Conservation (phyloP, 2,797 vertebrate genomes). For the Smutsia gigantea region DNA sequence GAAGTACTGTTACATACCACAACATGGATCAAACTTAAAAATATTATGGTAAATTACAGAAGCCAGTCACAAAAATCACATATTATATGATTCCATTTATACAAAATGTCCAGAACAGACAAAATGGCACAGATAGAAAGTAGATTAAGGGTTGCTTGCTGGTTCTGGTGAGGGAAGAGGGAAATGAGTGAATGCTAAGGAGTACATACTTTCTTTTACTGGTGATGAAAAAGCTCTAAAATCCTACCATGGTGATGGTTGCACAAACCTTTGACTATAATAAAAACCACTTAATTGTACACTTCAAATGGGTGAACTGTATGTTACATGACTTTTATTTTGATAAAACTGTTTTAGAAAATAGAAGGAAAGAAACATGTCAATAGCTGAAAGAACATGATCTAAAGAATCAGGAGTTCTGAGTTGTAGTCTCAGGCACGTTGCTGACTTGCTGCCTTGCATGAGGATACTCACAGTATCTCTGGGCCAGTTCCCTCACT, state of each 20-base stretch:
- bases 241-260: background rate
- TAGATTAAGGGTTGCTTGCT: background rate
- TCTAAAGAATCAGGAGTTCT: conserved; percentile 1
- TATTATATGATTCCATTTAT: conserved; percentile 15
- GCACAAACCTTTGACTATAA: background rate
- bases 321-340: background rate
- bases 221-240: conserved; percentile 12
- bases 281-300: background rate
- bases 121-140: background rate
- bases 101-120: background rate
- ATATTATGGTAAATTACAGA: background rate
- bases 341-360: background rate
- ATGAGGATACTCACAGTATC: background rate
- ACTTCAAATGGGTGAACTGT: background rate
- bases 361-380: background rate
- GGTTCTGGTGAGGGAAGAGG: background rate
- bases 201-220: background rate
- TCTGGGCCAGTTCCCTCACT: background rate
- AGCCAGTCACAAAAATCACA: background rate
- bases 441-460: background rate
- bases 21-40: background rate
- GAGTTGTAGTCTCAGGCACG: background rate
- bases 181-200: background rate
- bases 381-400: background rate
- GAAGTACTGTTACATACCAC: background rate